phyloP scores from a whole-genome alignment of 1,140 invertebrate species.

The Leptestheria dahalacensis region DNA sequence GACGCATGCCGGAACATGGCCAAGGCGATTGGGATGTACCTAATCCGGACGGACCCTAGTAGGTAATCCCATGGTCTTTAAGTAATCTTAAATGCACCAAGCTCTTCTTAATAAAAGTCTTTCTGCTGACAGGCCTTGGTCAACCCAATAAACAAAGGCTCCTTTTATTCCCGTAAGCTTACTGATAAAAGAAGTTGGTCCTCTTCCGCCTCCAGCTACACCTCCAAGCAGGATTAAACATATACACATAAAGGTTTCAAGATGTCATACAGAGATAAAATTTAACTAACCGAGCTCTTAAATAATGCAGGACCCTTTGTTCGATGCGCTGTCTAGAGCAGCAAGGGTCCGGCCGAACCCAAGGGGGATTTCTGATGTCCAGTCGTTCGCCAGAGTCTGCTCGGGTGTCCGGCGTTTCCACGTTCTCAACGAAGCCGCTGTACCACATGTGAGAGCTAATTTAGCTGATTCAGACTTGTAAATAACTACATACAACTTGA shows the following conservation, averaged over 20 bases:
- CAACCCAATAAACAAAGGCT: not conserved
- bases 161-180: not conserved
- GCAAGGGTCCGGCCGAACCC: not conserved
- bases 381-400: not conserved
- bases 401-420: not conserved
- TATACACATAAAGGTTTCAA: not conserved
- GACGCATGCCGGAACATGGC: not conserved
- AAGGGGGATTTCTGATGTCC: not conserved
- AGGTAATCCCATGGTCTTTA: not conserved
- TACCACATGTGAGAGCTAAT: not conserved
- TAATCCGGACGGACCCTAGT: not conserved
- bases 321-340: not conserved
- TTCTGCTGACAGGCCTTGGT: not conserved
- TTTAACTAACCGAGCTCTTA: not conserved
- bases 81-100: too few relatives aligned
- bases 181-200: not conserved
- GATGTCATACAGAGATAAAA: not conserved
- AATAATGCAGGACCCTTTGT: not conserved
- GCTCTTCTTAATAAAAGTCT: not conserved
- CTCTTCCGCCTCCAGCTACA: not conserved
- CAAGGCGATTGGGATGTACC: not conserved
- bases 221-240: not conserved
- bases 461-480: not conserved
- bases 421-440: not conserved
- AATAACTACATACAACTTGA: not conserved